These are phyloP conservation scores for Trichonephila clavata DNA, from an alignment of 1,140 invertebrate genomes.

Conservation along the genomic window DNA sequence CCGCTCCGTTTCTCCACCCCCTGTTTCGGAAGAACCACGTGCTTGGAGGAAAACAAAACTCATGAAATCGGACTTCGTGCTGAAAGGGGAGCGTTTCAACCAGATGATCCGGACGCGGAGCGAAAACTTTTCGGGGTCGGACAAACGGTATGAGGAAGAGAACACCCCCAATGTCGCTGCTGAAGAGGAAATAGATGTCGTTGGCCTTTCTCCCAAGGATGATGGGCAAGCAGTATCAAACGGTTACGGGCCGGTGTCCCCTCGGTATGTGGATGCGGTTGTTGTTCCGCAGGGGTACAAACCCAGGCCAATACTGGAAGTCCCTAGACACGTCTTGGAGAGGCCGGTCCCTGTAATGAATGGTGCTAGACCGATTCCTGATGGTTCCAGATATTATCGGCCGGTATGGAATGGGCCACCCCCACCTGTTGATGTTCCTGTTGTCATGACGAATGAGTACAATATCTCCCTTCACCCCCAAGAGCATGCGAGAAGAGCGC, in stretches of 20 bases:
- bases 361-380: background rate
- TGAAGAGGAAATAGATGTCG: conserved; percentile 12
- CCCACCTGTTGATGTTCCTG: background rate
- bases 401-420: background rate
- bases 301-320: too few relatives aligned
- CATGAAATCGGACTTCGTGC: conserved; percentile 30
- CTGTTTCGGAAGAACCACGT: background rate
- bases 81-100: background rate
- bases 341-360: background rate
- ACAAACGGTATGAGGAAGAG: background rate
- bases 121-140: background rate
- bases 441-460: background rate
- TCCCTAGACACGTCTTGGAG: too few relatives aligned
- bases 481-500: background rate
- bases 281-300: too few relatives aligned
- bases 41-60: conserved; percentile 33
- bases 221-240: background rate
- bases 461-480: background rate
- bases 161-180: background rate
- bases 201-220: background rate
- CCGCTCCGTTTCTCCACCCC: background rate
- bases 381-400: background rate
- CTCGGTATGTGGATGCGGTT: too few relatives aligned
- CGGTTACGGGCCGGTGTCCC: background rate
- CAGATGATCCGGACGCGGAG: background rate